These are phyloP conservation scores for Poecilia latipinna DNA, from an alignment of 2,113 vertebrate species.

Conservation along the genomic window DNA sequence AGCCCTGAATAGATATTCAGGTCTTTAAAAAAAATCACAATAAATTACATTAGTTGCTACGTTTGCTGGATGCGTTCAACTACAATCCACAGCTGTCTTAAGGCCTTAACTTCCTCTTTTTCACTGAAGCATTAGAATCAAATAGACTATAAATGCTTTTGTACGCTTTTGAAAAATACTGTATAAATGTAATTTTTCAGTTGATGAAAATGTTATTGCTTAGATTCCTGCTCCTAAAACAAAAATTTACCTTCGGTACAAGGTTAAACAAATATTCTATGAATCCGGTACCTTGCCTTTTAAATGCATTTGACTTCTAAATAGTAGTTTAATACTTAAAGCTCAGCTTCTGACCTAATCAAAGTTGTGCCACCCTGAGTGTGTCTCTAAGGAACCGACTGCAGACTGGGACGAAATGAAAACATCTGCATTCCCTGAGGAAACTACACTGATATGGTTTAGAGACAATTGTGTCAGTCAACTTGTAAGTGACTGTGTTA, in stretches of 20 bases:
- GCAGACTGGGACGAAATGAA: neutral
- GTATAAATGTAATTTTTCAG: neutral
- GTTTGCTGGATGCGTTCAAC: slow-evolving; percentile 21
- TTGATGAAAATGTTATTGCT: neutral
- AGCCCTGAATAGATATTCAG: neutral
- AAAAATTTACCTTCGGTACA: neutral
- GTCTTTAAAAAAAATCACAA: neutral
- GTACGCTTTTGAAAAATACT: neutral
- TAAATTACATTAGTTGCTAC: neutral
- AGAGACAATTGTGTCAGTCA: neutral
- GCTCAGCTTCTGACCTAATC: neutral
- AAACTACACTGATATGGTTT: neutral
- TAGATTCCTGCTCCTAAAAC: neutral
- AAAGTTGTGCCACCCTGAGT: neutral
- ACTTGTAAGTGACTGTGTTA: neutral
- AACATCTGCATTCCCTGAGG: neutral
- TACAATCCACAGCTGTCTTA: slow-evolving; percentile 22
- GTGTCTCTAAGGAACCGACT: neutral
- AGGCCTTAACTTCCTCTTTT: slow-evolving; percentile 35
- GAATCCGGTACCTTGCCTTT: too few relatives aligned
- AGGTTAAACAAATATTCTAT: too few relatives aligned
- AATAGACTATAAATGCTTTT: neutral
- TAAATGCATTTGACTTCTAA: neutral
- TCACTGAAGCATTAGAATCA: neutral
- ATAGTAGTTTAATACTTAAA: neutral